Percentiles rank a stretch among this genome's conserved stretches.
Conservation (phyloP, 2,888 invertebrate genomes). For the Ormia ochracea region DNA sequence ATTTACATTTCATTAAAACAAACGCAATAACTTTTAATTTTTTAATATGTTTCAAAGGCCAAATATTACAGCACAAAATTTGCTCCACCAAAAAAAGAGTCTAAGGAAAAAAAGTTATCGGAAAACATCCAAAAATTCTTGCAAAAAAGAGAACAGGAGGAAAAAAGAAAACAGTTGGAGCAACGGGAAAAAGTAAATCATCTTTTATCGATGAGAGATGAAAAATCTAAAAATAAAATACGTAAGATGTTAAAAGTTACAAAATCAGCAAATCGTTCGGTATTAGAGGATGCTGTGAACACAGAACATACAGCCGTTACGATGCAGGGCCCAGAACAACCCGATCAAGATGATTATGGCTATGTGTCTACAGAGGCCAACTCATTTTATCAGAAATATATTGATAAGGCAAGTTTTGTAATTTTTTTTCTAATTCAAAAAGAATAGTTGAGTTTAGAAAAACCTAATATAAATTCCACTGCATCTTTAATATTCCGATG, state of each 20-base stretch:
- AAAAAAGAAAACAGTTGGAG: conserved; percentile 81
- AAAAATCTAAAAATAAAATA: conserved; percentile 84
- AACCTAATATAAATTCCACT: too few species aligned
- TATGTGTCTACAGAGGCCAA: conserved; percentile 91
- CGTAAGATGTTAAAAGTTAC: conserved; percentile 89
- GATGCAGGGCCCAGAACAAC: conserved; percentile 85
- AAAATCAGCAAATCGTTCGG: conserved; percentile 92
- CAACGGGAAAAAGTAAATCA: conserved; percentile 83
- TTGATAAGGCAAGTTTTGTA: conserved; percentile 86
- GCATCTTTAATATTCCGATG: too few species aligned
- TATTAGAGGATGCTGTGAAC: conserved; percentile 88
- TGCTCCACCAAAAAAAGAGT: conserved; percentile 88
- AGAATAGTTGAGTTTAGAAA: too few species aligned
- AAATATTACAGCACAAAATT: conserved; percentile 87
- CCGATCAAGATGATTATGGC: conserved; percentile 94
- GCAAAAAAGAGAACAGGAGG: conserved; percentile 88
- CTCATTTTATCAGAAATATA: conserved; percentile 88
- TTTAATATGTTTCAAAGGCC: conserved; percentile 70
- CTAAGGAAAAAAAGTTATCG: conserved; percentile 83
- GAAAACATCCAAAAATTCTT: conserved; percentile 89
- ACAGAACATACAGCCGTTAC: conserved; percentile 86
- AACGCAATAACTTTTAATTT: neutral
- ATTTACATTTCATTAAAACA: conserved; percentile 22
- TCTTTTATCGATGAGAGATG: conserved; percentile 81
- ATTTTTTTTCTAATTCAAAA: too few species aligned